phyloP scores from a whole-genome alignment of 2,888 invertebrate genomes.

The Rhagium mordax region DNA sequence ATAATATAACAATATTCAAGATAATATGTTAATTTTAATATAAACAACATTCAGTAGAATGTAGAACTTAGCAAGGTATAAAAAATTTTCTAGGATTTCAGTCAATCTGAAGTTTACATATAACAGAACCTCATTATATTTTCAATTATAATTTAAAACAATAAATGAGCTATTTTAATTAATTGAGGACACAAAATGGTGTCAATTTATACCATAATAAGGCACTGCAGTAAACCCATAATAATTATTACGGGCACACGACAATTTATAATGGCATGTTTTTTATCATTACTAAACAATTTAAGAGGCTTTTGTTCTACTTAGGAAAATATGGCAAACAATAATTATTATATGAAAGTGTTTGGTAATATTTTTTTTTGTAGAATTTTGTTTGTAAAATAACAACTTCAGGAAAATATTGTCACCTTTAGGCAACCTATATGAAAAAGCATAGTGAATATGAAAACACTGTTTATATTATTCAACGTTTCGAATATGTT shows the following conservation, averaged over 20 bases:
- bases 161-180: constrained; percentile 13
- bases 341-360: too few species aligned
- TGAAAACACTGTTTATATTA: too few species aligned
- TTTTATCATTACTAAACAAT: background rate
- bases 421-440: too few species aligned
- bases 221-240: background rate
- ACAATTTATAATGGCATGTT: background rate
- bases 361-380: too few species aligned
- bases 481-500: too few species aligned
- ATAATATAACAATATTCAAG: background rate
- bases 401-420: too few species aligned
- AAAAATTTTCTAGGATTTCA: background rate
- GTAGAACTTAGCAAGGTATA: too few species aligned
- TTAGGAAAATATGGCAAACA: background rate
- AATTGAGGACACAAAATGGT: constrained; percentile 20
- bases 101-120: constrained; percentile 1
- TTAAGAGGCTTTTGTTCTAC: background rate
- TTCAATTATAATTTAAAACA: constrained; percentile 1
- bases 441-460: too few species aligned
- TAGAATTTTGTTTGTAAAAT: too few species aligned
- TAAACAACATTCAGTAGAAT: background rate
- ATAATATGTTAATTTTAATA: background rate
- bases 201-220: constrained; percentile 18
- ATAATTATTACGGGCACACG: background rate
- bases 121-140: background rate